Evolutionary conservation across 1,140 invertebrate genomes (phyloP).

Genomic region (Lepidurus arcticus): DNA sequence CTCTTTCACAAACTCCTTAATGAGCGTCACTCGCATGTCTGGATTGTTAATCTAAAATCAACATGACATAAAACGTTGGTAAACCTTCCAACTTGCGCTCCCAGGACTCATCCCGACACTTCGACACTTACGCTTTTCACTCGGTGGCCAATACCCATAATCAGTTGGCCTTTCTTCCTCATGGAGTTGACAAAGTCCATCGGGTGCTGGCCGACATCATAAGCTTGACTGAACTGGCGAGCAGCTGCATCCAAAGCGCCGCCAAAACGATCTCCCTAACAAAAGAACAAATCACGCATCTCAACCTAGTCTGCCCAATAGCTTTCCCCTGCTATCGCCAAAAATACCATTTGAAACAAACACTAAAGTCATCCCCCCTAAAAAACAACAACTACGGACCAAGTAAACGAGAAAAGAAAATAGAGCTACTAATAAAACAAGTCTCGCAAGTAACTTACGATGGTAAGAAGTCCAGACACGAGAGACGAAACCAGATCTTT

Average conservation of each 20-base stretch:
- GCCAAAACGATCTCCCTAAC: constrained; percentile 92
- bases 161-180: constrained; percentile 92
- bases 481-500: constrained; percentile 97
- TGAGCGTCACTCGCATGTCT: constrained; percentile 72
- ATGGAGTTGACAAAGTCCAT: constrained; percentile 99
- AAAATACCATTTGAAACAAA: constrained; percentile 28
- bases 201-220: constrained; percentile 86
- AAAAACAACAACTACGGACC: constrained; percentile 17
- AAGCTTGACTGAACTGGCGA: constrained; percentile 90
- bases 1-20: constrained; percentile 77
- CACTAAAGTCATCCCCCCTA: background rate
- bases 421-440: constrained; percentile 12
- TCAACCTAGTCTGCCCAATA: background rate
- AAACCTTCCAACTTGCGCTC: constrained; percentile 17
- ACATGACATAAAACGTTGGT: constrained; percentile 10
- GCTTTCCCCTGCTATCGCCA: constrained; percentile 24
- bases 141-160: constrained; percentile 98
- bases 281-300: constrained; percentile 34
- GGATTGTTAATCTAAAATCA: constrained; percentile 86
- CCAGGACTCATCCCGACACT: too few relatives aligned
- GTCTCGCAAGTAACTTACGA: constrained; percentile 60
- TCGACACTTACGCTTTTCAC: constrained; percentile 77
- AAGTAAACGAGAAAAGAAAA: constrained; percentile 22
- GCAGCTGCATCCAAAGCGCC: constrained; percentile 96
- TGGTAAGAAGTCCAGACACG: constrained; percentile 93